phyloP scores from a whole-genome alignment of 2,113 vertebrate genomes.

The Pelecanus crispus region DNA sequence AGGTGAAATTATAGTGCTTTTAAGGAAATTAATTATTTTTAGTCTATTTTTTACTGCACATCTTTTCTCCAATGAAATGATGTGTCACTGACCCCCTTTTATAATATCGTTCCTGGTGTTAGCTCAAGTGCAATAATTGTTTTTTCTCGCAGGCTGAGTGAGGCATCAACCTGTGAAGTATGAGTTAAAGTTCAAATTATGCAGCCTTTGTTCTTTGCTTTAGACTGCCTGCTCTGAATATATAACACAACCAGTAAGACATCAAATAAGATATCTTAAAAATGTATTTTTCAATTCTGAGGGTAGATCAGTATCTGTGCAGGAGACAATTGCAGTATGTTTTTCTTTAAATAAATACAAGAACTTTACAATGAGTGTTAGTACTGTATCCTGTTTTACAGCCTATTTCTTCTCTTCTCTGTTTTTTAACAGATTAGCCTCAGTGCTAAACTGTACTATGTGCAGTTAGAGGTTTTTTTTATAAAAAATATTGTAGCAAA shows the following conservation, averaged over 20 bases:
- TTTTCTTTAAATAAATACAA: background rate
- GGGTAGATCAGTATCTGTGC: background rate
- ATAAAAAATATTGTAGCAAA: background rate
- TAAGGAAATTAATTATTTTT: slow-evolving; percentile 67
- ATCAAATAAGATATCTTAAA: background rate
- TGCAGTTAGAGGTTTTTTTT: background rate
- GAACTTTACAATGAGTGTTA: background rate
- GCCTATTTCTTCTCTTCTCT: background rate
- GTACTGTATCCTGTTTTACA: background rate
- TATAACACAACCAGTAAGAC: slow-evolving; percentile 18
- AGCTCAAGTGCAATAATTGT: slow-evolving; percentile 68
- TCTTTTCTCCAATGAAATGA: slow-evolving; percentile 48
- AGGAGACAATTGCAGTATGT: background rate
- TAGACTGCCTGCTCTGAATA: slow-evolving; percentile 65
- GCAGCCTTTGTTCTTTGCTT: slow-evolving; percentile 60
- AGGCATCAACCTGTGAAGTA: slow-evolving; percentile 63
- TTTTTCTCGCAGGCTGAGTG: slow-evolving; percentile 60
- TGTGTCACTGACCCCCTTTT: slow-evolving; percentile 34
- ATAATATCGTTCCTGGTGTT: slow-evolving; percentile 39
- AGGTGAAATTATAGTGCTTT: slow-evolving; percentile 69
- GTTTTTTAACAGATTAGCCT: background rate
- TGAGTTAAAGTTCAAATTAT: slow-evolving; percentile 70
- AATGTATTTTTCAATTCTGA: background rate
- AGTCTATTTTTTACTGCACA: background rate
- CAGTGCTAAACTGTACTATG: background rate